phyloP scores from a whole-genome alignment of 2,113 vertebrate genomes.

The Passer montanus region DNA sequence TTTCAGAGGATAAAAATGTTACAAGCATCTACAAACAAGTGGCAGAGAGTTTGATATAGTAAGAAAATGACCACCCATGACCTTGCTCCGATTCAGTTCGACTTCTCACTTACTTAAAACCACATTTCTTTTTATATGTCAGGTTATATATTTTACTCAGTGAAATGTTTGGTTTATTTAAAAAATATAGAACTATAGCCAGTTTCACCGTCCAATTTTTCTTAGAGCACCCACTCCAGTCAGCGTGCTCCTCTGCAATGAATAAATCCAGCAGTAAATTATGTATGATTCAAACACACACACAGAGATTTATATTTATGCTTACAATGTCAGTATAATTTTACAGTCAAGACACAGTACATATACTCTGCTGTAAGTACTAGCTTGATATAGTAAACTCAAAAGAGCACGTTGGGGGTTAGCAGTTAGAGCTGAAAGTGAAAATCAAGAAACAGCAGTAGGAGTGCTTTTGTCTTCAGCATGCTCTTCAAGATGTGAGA shows the following conservation, averaged over 20 bases:
- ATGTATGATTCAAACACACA: slow-evolving; percentile 49
- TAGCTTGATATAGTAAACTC: slow-evolving; percentile 65
- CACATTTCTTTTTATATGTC: slow-evolving; percentile 7
- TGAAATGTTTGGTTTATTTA: slow-evolving; percentile 19
- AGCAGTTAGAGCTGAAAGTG: slow-evolving; percentile 69
- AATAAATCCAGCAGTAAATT: slow-evolving; percentile 55
- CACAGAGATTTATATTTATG: slow-evolving; percentile 57
- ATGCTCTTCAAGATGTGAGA: slow-evolving; percentile 77
- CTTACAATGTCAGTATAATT: slow-evolving; percentile 67
- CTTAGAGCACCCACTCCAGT: neutral
- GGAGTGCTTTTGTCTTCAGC: slow-evolving; percentile 71
- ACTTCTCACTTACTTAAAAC: slow-evolving; percentile 49
- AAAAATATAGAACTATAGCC: neutral
- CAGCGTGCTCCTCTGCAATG: neutral
- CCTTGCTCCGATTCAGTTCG: neutral
- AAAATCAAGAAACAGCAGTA: slow-evolving; percentile 76
- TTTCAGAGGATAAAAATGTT: neutral
- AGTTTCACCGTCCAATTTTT: neutral
- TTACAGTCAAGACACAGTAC: slow-evolving; percentile 62
- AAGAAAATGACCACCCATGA: neutral
- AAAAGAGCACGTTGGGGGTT: slow-evolving; percentile 68
- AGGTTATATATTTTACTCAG: neutral
- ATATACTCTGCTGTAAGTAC: slow-evolving; percentile 58
- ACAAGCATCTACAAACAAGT: neutral
- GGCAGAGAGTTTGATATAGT: neutral